phyloP scores from a whole-genome alignment of 1,140 invertebrate genomes.

The Bombus breviceps region DNA sequence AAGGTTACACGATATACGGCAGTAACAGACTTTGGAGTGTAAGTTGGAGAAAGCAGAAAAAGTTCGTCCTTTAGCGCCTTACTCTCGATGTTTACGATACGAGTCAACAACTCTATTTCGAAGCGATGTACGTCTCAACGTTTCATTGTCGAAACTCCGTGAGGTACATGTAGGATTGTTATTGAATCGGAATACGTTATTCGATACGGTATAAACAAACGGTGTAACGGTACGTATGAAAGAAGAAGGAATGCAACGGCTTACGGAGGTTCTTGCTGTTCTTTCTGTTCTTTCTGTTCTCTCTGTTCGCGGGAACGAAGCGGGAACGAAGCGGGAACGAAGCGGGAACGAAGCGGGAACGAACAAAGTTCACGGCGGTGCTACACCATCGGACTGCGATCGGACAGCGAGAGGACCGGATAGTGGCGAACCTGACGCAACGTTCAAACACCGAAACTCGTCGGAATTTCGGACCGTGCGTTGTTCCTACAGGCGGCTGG shows the following conservation, averaged over 20 bases:
- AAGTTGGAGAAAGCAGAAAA: not conserved
- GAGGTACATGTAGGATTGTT: not conserved
- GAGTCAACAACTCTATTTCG: not conserved
- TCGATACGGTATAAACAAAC: not conserved
- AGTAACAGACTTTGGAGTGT: not conserved
- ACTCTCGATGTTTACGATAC: not conserved
- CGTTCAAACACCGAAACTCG: not conserved
- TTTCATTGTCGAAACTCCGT: not conserved
- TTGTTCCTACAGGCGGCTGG: slow-evolving; percentile 8
- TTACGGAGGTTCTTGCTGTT: not conserved
- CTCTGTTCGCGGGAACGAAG: not conserved
- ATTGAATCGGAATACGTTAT: fast-evolving
- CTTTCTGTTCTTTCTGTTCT: not conserved
- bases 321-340: not conserved
- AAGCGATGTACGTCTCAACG: not conserved
- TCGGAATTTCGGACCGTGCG: not conserved
- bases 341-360: not conserved
- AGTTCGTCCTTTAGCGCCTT: not conserved
- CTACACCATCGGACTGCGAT: not conserved
- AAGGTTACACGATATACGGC: not conserved
- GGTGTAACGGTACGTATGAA: not conserved
- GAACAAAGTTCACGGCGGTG: not conserved
- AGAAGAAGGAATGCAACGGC: not conserved
- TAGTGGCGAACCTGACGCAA: not conserved
- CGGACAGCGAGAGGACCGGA: too few relatives aligned